Evolutionary conservation across 2,888 invertebrate species (phyloP).

Genomic region (Cataglyphis rosenhaueri): DNA sequence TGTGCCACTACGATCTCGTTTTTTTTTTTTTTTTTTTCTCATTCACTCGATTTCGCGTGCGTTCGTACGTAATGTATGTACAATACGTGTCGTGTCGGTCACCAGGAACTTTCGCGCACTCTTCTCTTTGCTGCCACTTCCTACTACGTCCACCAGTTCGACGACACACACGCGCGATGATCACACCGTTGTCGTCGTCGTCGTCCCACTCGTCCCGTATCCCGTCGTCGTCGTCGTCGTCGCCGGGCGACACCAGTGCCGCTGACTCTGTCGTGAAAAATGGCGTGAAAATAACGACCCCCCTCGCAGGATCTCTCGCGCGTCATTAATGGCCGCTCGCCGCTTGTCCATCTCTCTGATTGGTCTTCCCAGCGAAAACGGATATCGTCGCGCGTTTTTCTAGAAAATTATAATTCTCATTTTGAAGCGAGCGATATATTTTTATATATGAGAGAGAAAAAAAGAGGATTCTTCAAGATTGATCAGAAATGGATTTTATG

Average conservation of each 20-base stretch:
- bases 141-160: slow-evolving; percentile 28
- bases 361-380: neutral
- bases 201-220: too few species aligned
- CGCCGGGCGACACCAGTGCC: slow-evolving; percentile 22
- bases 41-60: slow-evolving; percentile 13
- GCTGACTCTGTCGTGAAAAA: neutral
- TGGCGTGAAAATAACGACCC: slow-evolving; percentile 8
- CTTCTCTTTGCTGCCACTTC: slow-evolving; percentile 22
- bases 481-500: neutral
- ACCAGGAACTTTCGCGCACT: slow-evolving; percentile 2
- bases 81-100: neutral
- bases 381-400: neutral
- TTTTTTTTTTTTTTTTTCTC: slow-evolving; percentile 1
- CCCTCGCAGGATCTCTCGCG: too few species aligned
- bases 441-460: too few species aligned
- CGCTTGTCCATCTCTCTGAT: neutral
- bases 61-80: neutral
- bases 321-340: neutral
- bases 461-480: neutral
- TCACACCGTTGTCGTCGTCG: too few species aligned
- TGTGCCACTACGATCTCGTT: neutral
- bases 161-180: slow-evolving; percentile 5
- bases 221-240: neutral
- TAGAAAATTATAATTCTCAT: neutral
- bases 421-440: neutral